phyloP scores from a whole-genome alignment of 2,888 invertebrate genomes.

The Ornithoptera alexandrae region DNA sequence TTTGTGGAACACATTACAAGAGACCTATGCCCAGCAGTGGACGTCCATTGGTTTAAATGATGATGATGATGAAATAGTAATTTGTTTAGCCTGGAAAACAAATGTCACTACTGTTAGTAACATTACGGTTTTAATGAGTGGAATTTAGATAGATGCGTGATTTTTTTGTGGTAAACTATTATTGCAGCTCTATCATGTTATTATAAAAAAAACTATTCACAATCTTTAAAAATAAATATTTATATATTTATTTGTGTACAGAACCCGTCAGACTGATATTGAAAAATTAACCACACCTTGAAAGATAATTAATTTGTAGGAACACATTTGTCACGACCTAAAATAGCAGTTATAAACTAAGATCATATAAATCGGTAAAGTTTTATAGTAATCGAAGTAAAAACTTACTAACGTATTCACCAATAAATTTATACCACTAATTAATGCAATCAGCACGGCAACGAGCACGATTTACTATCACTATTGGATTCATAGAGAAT shows the following conservation, averaged over 20 bases:
- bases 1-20: too few species aligned
- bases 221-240: not conserved
- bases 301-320: not conserved
- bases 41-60: too few species aligned
- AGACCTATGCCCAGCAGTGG: too few species aligned
- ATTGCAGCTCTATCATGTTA: too few species aligned
- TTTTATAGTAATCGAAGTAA: not conserved
- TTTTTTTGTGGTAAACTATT: too few species aligned
- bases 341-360: constrained; percentile 64
- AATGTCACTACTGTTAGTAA: too few species aligned
- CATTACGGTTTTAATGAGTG: too few species aligned
- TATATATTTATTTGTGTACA: not conserved
- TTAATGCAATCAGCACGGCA: not conserved
- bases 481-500: not conserved
- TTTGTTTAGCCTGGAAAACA: constrained; percentile 1
- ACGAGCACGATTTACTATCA: not conserved
- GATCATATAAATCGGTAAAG: constrained; percentile 30
- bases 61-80: not conserved
- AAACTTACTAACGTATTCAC: constrained; percentile 1
- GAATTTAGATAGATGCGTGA: too few species aligned
- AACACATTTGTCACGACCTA: constrained; percentile 57
- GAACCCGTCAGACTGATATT: too few species aligned
- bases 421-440: not conserved
- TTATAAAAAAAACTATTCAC: not conserved
- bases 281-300: not conserved